Base-by-base conservation (phyloP, 2,888 invertebrate genomes). In the Pomacea canaliculata region DNA sequence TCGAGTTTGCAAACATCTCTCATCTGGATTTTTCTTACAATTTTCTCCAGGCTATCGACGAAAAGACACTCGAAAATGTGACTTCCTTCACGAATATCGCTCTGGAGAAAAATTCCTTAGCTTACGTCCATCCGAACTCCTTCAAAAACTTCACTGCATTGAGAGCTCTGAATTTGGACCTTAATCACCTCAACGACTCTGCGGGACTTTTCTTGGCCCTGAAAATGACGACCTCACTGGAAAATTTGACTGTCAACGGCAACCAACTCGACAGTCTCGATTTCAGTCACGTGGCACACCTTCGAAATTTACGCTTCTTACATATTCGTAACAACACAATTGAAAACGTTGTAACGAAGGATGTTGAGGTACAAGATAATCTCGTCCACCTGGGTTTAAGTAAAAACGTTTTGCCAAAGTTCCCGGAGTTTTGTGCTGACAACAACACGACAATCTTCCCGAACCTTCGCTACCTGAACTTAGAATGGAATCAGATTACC, bases 401-500 rank as follows among this genome's bases (percentile, higher is more conserved):
- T 10, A 18, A 48, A 23, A 73, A 73, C 49, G 51, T 66, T 3
- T 48, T 73, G 37, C 3, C 51, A 0, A 18, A 9, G 4, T 73
- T 73, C 27, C 73, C 73, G 7, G 59, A 67, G 23, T 73, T 73
- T 16, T 73, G 67, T 27, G 16, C 18, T 13, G 67, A 67, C 49
- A 16, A n/a, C 8, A 16, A 19, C 8, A 27, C 18, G 23, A 46
- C 66, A 48, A 23, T 67, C 27, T 51, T 73, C 12, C 73, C 67
- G 4, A 10, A 48, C 1, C 73, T 73, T 12, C 23, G 7, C 1
- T 51, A n/a, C 18, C 66, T 73, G 23, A 16, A 56, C 13, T n/a
- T 73, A 18, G 5, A 73, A n/a, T 73, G 73, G 73, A 73, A 73
- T 56, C 12, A 23, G 49, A 73, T 73, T 56, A 73, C 73, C 27